These are phyloP conservation scores for Drosophila santomea DNA, from an alignment of 1,140 invertebrate genomes.

Conservation along the genomic window DNA sequence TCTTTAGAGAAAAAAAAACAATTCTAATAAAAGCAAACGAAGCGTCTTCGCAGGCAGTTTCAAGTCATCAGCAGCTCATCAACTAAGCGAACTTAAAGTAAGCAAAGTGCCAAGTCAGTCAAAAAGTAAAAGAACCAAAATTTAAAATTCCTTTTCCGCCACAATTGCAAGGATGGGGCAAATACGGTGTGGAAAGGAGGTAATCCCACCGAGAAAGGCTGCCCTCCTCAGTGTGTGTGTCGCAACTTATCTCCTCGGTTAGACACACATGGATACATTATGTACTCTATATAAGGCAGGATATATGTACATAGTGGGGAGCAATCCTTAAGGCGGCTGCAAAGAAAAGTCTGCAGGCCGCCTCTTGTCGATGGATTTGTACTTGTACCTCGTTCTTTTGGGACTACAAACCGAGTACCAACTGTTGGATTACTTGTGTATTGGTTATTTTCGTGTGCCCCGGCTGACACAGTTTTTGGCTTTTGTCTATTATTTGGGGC, in stretches of 20 bases:
- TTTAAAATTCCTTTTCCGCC: conserved; percentile 40
- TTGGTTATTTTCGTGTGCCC: conserved; percentile 45
- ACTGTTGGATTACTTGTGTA: conserved; percentile 66
- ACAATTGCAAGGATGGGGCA: conserved; percentile 4
- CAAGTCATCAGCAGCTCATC: conserved; percentile 20
- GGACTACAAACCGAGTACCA: conserved; percentile 71
- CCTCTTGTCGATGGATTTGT: conserved; percentile 14
- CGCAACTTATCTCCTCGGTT: conserved; percentile 56
- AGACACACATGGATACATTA: conserved; percentile 38
- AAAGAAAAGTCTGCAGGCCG: conserved; percentile 47
- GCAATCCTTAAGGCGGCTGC: conserved; percentile 59
- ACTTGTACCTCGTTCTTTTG: conserved; percentile 47
- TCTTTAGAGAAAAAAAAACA: conserved; percentile 18
- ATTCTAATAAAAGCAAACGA: conserved; percentile 22
- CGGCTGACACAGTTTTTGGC: conserved; percentile 63
- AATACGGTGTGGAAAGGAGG: conserved; percentile 13
- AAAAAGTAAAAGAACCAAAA: conserved; percentile 4
- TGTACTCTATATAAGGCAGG: conserved; percentile 10
- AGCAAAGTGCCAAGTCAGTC: conserved; percentile 38
- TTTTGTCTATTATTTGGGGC: conserved; percentile 39
- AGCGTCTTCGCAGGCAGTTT: conserved; percentile 19
- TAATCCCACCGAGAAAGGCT: conserved; percentile 25
- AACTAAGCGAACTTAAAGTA: conserved; percentile 63
- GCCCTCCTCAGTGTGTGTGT: conserved; percentile 24
- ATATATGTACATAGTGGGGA: conserved; percentile 16